These are phyloP conservation scores for Craniophora ligustri DNA, from an alignment of 2,888 invertebrate genomes.

Conservation along the genomic window DNA sequence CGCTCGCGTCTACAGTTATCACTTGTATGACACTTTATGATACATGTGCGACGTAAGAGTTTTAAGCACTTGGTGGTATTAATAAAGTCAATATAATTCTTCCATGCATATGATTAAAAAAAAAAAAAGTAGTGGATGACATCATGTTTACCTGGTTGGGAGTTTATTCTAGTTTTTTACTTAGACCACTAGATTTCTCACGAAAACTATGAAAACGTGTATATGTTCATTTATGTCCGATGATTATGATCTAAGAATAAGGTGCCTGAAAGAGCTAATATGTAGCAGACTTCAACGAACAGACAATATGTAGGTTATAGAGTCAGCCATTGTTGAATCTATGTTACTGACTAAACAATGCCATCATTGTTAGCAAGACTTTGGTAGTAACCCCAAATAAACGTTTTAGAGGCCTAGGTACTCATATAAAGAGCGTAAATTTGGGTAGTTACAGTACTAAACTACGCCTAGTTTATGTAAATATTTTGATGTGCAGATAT, in stretches of 20 bases:
- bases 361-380: background rate
- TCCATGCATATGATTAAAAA: background rate
- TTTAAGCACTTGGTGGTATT: conserved; percentile 25
- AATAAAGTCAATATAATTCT: conserved; percentile 2
- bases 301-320: too few species aligned
- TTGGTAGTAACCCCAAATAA: background rate
- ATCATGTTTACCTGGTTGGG: too few species aligned
- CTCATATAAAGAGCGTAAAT: background rate
- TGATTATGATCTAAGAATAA: too few species aligned
- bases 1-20: conserved; percentile 68
- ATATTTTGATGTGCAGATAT: too few species aligned
- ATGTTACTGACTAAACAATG: background rate
- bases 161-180: too few species aligned
- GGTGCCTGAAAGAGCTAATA: too few species aligned
- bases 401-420: background rate
- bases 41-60: conserved; percentile 16
- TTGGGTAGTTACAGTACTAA: background rate
- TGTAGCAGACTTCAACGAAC: too few species aligned
- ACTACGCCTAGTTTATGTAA: background rate
- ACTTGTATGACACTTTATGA: conserved; percentile 54
- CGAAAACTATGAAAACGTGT: too few species aligned
- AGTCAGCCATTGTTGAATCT: too few species aligned
- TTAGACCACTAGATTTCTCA: too few species aligned
- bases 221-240: too few species aligned
- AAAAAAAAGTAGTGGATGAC: background rate